Conservation (phyloP, 2,888 invertebrate genomes). For the Noctua comes region DNA sequence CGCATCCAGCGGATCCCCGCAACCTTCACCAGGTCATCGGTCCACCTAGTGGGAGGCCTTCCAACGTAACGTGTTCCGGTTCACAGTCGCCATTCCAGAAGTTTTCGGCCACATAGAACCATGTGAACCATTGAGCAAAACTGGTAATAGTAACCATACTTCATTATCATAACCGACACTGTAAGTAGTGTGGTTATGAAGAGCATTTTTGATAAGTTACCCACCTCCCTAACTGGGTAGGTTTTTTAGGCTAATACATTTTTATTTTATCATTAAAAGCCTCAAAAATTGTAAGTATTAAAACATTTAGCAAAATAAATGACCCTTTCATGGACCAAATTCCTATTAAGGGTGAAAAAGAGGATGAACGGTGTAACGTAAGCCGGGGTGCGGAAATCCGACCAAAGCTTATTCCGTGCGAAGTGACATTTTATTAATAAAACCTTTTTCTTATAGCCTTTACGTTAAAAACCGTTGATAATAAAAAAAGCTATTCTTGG, state of each 20-base stretch:
- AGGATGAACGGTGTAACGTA: conserved; percentile 5
- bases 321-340: conserved; percentile 14
- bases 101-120: not conserved
- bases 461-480: conserved; percentile 18
- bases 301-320: conserved; percentile 30
- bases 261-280: not conserved
- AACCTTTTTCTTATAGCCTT: conserved; percentile 15
- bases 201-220: too few species aligned
- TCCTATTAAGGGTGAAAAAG: conserved; percentile 1
- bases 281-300: not conserved
- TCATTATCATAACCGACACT: not conserved
- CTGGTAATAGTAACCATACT: not conserved
- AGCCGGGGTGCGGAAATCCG: conserved; percentile 50
- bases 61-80: too few species aligned
- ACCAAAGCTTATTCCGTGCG: not conserved
- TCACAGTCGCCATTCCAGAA: too few species aligned
- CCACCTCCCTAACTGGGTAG: not conserved
- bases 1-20: too few species aligned
- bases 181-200: too few species aligned
- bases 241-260: not conserved
- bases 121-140: not conserved
- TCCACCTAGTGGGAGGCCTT: too few species aligned
- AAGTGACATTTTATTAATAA: conserved; percentile 26
- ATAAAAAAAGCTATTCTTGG: conserved; percentile 18
- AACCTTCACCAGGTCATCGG: too few species aligned